These are phyloP conservation scores for Synanthedon myopaeformis DNA, from an alignment of 2,888 invertebrate genomes.

Conservation along the genomic window DNA sequence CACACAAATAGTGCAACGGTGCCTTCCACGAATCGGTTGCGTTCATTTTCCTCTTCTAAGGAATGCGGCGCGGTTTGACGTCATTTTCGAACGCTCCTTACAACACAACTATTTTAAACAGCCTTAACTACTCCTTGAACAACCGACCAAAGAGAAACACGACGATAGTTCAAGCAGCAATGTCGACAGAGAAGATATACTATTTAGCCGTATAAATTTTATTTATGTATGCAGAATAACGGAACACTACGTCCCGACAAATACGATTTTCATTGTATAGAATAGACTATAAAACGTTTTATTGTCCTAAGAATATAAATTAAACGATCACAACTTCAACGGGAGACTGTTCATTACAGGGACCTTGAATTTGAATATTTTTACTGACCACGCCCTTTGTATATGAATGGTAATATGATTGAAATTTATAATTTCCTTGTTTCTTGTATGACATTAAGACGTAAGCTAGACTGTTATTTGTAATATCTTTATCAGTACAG, in stretches of 20 bases:
- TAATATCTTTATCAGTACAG: too few relatives aligned
- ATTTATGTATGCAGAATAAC: slow-evolving; percentile 23
- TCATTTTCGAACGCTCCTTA: slow-evolving; percentile 36
- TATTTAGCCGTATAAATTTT: not conserved
- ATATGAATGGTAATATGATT: too few relatives aligned
- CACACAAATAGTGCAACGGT: slow-evolving; percentile 58
- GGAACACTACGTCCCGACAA: slow-evolving; percentile 25
- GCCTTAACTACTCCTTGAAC: slow-evolving; percentile 5
- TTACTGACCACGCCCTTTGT: too few relatives aligned
- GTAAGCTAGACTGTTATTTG: too few relatives aligned
- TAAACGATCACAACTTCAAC: too few relatives aligned
- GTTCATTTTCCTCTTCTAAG: slow-evolving; percentile 58
- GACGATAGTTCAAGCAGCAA: too few relatives aligned
- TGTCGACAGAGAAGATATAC: not conserved
- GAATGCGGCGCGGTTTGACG: slow-evolving; percentile 49
- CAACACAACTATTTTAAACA: slow-evolving; percentile 10
- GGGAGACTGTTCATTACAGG: too few relatives aligned
- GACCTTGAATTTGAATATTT: too few relatives aligned
- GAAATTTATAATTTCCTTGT: too few relatives aligned
- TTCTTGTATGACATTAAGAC: too few relatives aligned
- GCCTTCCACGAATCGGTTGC: slow-evolving; percentile 49
- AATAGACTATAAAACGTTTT: slow-evolving; percentile 29
- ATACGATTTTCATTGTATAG: slow-evolving; percentile 28
- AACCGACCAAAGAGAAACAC: not conserved
- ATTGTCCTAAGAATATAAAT: slow-evolving; percentile 6